Conservation (phyloP, 2,888 invertebrate species). For the Xestoiulus laeticollis region DNA sequence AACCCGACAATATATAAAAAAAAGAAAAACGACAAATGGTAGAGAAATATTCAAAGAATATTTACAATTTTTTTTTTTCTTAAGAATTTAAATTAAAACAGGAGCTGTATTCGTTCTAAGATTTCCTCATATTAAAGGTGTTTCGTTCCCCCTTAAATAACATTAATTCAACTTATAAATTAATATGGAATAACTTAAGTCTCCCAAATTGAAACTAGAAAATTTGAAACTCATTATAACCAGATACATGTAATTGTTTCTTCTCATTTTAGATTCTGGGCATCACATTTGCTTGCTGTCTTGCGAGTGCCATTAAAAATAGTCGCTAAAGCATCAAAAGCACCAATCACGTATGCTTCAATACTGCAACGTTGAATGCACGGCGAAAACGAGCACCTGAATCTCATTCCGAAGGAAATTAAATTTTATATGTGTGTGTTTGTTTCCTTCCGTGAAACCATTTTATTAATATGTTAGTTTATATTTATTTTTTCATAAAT, state of each 20-base stretch:
- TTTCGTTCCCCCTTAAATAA: no score
- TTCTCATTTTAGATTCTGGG: background rate
- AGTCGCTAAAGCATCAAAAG: background rate
- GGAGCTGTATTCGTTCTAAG: no score
- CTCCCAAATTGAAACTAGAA: no score
- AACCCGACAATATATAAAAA: background rate
- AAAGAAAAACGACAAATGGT: no score
- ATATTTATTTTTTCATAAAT: background rate
- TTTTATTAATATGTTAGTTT: background rate
- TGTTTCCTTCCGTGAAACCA: background rate
- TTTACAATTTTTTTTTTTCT: no score
- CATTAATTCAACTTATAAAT: no score
- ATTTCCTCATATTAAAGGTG: no score
- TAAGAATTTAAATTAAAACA: no score
- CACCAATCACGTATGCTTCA: background rate
- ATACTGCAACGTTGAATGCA: background rate
- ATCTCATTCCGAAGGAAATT: background rate
- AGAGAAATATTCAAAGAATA: no score
- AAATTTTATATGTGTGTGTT: background rate
- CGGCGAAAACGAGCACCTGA: background rate
- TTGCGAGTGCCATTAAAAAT: conserved; percentile 1
- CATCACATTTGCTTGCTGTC: background rate
- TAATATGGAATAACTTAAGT: no score
- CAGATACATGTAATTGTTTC: background rate
- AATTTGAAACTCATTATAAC: background rate